phyloP scores from a whole-genome alignment of 1,140 invertebrate genomes.

The Hylaeus volcanicus region DNA sequence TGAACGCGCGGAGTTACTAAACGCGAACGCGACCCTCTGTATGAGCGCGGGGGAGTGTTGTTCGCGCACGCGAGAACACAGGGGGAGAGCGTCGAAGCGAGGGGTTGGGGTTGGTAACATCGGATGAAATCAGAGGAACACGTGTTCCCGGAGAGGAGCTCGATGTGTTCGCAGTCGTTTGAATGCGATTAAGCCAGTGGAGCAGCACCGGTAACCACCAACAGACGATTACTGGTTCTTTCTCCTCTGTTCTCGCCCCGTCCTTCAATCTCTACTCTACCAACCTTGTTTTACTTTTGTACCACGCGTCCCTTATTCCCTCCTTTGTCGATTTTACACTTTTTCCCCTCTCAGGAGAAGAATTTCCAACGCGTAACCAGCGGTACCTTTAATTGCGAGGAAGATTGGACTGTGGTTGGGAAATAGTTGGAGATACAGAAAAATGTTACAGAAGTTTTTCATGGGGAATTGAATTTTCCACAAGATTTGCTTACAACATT shows the following conservation, averaged over 20 bases:
- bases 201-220: slow-evolving; percentile 2
- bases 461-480: no score
- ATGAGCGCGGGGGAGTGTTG: no score
- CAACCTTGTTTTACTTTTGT: background rate
- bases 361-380: no score
- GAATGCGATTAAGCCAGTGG: slow-evolving; percentile 63
- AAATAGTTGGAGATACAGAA: no score
- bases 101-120: slow-evolving; percentile 11
- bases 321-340: background rate
- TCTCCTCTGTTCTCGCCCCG: background rate
- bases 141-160: slow-evolving; percentile 56
- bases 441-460: no score
- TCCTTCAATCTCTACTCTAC: background rate
- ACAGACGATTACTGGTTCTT: background rate
- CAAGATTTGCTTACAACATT: no score
- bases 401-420: no score
- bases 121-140: slow-evolving; percentile 69
- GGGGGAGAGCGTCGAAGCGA: no score
- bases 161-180: slow-evolving; percentile 57
- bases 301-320: background rate
- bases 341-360: background rate
- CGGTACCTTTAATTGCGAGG: no score
- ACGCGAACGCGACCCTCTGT: no score
- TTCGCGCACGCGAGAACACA: no score
- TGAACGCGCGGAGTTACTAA: background rate